Conservation (phyloP, 2,797 vertebrate genomes). For the Channallabes apus region DNA sequence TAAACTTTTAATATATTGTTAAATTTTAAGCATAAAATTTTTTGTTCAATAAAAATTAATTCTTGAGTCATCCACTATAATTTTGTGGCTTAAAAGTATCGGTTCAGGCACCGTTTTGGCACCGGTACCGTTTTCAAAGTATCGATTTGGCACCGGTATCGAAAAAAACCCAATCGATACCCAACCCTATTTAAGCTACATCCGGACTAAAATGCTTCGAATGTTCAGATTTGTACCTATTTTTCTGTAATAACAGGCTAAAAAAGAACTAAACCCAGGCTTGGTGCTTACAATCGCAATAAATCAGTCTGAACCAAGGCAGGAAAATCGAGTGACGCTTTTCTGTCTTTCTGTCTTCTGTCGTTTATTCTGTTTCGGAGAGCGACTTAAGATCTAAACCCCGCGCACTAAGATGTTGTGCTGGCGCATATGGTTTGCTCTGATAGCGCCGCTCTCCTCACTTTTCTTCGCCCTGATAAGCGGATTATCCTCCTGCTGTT, state of each 20-base stretch:
- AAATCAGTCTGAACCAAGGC: not conserved
- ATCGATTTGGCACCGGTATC: no score
- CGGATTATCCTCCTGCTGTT: conserved; percentile 24
- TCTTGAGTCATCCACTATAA: no score
- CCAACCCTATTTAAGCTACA: no score
- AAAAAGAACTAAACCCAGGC: not conserved
- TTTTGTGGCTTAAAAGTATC: no score
- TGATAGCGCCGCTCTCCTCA: not conserved
- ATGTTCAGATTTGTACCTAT: not conserved
- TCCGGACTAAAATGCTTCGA: no score
- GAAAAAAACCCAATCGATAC: no score
- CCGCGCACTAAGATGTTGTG: not conserved
- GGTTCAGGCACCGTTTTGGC: no score
- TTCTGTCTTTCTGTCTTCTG: not conserved
- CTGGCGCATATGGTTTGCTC: not conserved
- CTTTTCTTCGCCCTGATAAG: conserved; percentile 6
- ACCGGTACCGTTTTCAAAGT: no score
- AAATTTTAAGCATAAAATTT: no score
- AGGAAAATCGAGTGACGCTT: not conserved
- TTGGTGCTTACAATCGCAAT: not conserved
- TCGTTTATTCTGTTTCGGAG: not conserved
- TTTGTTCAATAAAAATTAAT: no score
- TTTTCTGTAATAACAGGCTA: not conserved
- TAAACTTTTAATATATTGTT: no score
- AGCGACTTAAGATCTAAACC: not conserved